Percentiles rank a stretch among this genome's conserved stretches.
Conservation (phyloP, 2,113 vertebrate species). For the Anarhynchus alexandrinus region DNA sequence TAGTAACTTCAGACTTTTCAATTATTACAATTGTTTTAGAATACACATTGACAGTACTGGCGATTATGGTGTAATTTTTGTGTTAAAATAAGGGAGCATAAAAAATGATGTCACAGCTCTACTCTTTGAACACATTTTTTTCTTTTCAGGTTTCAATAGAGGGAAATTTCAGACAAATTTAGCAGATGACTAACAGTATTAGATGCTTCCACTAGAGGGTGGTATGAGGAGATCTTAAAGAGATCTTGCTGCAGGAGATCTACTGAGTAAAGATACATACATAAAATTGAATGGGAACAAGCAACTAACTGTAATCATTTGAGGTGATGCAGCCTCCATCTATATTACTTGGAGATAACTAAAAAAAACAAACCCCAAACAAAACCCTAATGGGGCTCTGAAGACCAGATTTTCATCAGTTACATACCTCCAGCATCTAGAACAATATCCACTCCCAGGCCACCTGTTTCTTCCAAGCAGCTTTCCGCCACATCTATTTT, state of each 20-base stretch:
- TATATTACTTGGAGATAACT: background rate
- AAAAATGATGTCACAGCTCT: background rate
- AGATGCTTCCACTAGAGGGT: background rate
- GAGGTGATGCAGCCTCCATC: background rate
- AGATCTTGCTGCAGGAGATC: background rate
- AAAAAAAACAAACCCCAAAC: background rate
- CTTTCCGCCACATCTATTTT: conserved; percentile 81
- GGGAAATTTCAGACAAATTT: too few species aligned
- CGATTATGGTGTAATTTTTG: background rate
- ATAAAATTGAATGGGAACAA: background rate
- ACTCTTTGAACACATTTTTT: background rate
- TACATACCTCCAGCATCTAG: conserved; percentile 89
- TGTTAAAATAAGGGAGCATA: background rate
- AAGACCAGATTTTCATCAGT: background rate
- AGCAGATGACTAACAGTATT: background rate
- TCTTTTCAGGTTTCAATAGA: background rate
- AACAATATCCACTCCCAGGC: conserved; percentile 90
- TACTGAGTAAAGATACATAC: background rate
- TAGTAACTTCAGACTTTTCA: background rate
- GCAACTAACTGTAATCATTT: background rate
- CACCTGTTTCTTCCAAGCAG: conserved; percentile 93
- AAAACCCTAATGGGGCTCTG: background rate
- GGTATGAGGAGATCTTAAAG: background rate
- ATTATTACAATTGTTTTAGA: background rate
- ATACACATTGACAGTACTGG: background rate